Conservation (phyloP, 2,888 invertebrate species). For the Halictus quadricinctus region DNA sequence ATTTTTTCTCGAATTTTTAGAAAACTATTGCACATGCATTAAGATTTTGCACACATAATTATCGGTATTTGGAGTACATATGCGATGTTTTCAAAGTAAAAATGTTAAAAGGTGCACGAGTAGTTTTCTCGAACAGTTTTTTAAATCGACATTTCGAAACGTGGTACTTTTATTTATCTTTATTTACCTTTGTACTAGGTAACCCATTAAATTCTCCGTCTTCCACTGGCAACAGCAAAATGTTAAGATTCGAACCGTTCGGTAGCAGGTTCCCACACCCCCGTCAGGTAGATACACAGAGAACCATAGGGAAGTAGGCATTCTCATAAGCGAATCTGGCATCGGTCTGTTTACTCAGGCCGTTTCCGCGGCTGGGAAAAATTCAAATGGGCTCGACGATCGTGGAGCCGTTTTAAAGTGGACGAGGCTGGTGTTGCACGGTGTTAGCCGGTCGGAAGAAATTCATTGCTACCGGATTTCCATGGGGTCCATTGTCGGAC, state of each 20-base stretch:
- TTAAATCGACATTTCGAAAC: no score
- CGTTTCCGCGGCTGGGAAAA: slow-evolving; percentile 44
- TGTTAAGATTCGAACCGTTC: background rate
- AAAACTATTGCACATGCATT: no score
- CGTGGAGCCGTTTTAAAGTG: slow-evolving; percentile 43
- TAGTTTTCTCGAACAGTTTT: no score
- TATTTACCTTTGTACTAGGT: no score
- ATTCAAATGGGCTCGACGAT: slow-evolving; percentile 33
- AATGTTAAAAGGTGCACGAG: no score
- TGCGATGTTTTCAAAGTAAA: no score
- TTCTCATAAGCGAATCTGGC: background rate
- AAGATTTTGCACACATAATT: no score
- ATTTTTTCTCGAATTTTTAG: no score
- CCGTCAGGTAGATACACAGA: background rate
- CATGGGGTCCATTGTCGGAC: slow-evolving; percentile 4
- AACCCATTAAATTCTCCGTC: no score
- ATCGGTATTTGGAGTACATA: no score
- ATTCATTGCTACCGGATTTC: slow-evolving; percentile 51
- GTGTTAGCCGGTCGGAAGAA: slow-evolving; percentile 16
- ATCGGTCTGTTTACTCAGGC: slow-evolving; percentile 52
- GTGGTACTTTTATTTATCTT: no score
- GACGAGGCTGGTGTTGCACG: background rate
- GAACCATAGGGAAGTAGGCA: background rate
- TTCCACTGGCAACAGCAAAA: no score
- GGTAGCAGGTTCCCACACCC: background rate